phyloP scores from a whole-genome alignment of 2,797 vertebrate genomes.

The Tokudaia tokunoshimensis region DNA sequence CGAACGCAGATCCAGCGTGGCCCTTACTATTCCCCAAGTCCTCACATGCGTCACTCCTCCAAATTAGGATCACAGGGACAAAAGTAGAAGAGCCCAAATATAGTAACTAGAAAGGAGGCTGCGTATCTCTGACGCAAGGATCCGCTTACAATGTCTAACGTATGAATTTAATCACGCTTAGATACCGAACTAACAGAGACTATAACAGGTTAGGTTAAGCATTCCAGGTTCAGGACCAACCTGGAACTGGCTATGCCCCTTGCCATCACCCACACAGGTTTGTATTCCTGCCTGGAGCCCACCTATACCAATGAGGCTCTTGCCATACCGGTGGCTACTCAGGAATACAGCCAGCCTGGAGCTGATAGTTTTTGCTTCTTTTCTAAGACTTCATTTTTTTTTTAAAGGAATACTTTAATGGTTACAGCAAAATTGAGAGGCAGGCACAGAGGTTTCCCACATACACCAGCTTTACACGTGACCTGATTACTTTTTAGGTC shows the following conservation, averaged over 20 bases:
- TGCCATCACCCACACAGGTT: rapidly evolving
- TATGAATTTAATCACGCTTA: rapidly evolving
- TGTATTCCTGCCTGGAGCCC: not conserved
- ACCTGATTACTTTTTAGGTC: not conserved
- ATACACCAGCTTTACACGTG: no score
- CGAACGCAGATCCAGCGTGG: rapidly evolving
- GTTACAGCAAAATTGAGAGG: not conserved
- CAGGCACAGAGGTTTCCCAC: not conserved
- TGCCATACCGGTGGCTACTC: not conserved
- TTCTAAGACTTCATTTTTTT: not conserved
- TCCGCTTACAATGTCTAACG: rapidly evolving
- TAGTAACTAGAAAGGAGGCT: rapidly evolving
- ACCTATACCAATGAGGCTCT: not conserved
- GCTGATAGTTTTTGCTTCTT: not conserved
- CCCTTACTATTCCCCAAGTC: not conserved
- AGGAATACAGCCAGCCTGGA: rapidly evolving
- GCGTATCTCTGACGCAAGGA: rapidly evolving
- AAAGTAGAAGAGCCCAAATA: not conserved
- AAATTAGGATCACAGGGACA: not conserved
- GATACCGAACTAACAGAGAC: rapidly evolving
- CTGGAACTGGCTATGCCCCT: rapidly evolving
- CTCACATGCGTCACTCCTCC: not conserved
- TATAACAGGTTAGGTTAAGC: not conserved
- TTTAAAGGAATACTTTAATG: not conserved
- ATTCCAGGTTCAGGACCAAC: rapidly evolving